Conservation (phyloP, 2,888 invertebrate genomes). For the Punctoribates punctum region DNA sequence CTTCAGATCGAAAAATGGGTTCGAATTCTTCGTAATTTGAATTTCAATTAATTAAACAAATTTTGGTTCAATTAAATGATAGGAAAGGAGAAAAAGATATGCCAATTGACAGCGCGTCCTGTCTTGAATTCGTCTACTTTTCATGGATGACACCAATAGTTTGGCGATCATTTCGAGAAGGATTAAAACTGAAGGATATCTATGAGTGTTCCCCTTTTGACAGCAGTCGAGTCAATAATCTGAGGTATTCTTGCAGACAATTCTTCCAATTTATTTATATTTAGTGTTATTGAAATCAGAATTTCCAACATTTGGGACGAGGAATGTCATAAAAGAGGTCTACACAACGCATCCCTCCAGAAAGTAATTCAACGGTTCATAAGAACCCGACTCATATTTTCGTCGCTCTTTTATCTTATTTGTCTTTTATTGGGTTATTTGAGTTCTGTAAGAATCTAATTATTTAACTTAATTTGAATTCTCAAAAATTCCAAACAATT, state of each 20-base stretch:
- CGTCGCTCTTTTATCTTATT: constrained; percentile 55
- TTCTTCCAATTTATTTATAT: not conserved
- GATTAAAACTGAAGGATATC: constrained; percentile 55
- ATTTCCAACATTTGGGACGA: constrained; percentile 59
- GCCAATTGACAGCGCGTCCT: constrained; percentile 57
- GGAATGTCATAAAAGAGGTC: constrained; percentile 56
- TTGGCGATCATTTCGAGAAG: constrained; percentile 57
- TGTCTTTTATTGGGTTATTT: constrained; percentile 57
- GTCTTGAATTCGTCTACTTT: constrained; percentile 58
- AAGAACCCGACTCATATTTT: constrained; percentile 56
- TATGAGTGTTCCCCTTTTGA: constrained; percentile 56
- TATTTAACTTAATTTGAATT: not conserved
- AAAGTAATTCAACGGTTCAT: constrained; percentile 57
- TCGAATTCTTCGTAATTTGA: not conserved
- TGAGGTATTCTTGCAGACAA: constrained; percentile 4
- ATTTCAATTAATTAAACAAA: not conserved
- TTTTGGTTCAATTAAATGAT: not conserved
- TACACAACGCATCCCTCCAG: constrained; percentile 56
- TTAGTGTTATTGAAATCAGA: constrained; percentile 50
- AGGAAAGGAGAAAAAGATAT: constrained; percentile 46
- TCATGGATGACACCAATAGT: constrained; percentile 59
- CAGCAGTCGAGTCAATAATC: constrained; percentile 55
- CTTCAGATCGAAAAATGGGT: constrained; percentile 12
- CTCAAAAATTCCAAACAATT: constrained; percentile 41
- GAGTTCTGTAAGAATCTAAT: constrained; percentile 56